phyloP scores from a whole-genome alignment of 2,113 vertebrate species.

The Amphiprion percula region DNA sequence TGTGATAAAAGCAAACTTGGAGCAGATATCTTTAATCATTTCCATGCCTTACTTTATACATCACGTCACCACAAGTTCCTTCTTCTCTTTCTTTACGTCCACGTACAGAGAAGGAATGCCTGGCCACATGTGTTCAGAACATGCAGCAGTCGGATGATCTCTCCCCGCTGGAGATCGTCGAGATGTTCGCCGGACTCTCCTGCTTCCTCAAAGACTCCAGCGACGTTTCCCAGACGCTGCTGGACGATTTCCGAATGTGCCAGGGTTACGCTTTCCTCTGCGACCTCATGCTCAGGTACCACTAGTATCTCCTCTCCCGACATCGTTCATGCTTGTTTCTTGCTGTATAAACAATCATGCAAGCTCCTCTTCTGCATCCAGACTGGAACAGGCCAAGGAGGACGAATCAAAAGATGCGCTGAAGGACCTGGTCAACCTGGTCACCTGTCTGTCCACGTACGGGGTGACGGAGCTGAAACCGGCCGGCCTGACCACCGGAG shows the following conservation, averaged over 20 bases:
- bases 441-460: constrained; percentile 94
- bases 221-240: constrained; percentile 94
- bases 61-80: not conserved
- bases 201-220: constrained; percentile 99
- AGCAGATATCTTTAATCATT: constrained; percentile 1
- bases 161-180: constrained; percentile 96
- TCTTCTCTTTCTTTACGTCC: not conserved
- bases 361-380: constrained; percentile 62
- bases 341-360: not conserved
- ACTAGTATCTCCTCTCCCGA: fast-evolving
- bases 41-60: not conserved
- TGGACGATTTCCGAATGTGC: constrained; percentile 98
- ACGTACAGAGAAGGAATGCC: constrained; percentile 95
- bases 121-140: constrained; percentile 97
- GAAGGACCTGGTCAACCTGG: constrained; percentile 96
- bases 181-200: constrained; percentile 98
- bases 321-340: not conserved
- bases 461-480: constrained; percentile 96
- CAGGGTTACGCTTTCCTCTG: constrained; percentile 98
- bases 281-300: constrained; percentile 96
- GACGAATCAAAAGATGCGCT: constrained; percentile 96
- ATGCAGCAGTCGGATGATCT: constrained; percentile 99
- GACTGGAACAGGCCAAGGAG: constrained; percentile 97
- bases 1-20: not conserved
- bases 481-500: constrained; percentile 93